phyloP scores from a whole-genome alignment of 2,888 invertebrate species.

The Leucophenga montana region DNA sequence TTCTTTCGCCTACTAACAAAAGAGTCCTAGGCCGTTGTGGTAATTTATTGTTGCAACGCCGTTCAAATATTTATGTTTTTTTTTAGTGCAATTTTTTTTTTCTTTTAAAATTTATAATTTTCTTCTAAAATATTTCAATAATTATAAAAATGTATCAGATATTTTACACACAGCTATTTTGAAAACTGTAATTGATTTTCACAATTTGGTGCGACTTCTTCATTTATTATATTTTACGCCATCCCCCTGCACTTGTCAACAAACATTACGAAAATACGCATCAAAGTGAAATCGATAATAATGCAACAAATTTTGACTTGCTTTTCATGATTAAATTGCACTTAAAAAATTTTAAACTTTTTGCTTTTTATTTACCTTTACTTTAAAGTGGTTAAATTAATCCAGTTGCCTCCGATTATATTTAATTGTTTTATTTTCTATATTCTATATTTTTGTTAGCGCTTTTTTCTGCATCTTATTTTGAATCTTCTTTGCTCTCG shows the following conservation, averaged over 20 bases:
- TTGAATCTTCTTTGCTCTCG: neutral
- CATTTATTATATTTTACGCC: neutral
- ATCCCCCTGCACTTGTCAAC: neutral
- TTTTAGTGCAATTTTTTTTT: neutral
- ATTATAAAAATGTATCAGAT: neutral
- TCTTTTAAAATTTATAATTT: neutral
- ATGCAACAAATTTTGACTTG: neutral
- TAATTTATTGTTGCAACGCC: neutral
- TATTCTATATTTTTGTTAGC: no score
- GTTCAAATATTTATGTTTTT: neutral
- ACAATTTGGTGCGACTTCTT: neutral
- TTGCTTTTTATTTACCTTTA: neutral
- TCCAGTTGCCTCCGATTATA: no score
- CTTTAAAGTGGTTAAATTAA: neutral
- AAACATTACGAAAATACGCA: slow-evolving; percentile 18
- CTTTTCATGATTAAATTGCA: neutral
- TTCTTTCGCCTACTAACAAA: slow-evolving; percentile 4
- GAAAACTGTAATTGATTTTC: no score
- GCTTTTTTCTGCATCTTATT: neutral
- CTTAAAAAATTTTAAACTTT: neutral
- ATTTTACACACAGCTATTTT: no score
- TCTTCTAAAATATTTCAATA: neutral
- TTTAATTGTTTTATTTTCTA: no score
- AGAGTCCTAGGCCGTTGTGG: slow-evolving; percentile 16
- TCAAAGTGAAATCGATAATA: slow-evolving; percentile 20